phyloP scores from a whole-genome alignment of 30 jellyfish, hydroid and myxozoan species.

The Pelagia noctiluca region DNA sequence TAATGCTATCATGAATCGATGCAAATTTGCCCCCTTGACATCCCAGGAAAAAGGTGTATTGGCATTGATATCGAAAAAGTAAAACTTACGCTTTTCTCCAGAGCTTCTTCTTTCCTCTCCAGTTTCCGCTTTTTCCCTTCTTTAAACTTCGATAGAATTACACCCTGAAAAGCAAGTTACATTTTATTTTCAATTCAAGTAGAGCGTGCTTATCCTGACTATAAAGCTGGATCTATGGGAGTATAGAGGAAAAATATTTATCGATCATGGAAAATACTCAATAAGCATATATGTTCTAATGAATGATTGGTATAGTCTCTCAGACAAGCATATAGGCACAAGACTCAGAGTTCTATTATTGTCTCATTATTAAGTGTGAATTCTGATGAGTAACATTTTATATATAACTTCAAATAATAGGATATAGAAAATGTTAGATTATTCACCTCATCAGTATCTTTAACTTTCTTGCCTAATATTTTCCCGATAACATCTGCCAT shows the following conservation, averaged over 20 bases:
- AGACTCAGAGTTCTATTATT: no score
- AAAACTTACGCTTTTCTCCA: conserved; percentile 61
- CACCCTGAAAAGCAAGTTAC: conserved; percentile 51
- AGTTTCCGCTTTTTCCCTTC: conserved; percentile 75
- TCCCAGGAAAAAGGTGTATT: neutral
- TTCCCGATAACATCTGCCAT: conserved; percentile 90
- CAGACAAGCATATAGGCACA: no score
- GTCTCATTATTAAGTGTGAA: no score
- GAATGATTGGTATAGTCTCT: no score
- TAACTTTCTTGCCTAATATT: conserved; percentile 58
- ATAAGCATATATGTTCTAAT: no score
- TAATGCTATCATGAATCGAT: neutral
- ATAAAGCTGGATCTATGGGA: no score
- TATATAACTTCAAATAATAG: neutral
- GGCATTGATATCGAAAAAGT: neutral
- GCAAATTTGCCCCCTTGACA: neutral
- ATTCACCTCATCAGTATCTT: conserved; percentile 33
- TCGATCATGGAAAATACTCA: no score
- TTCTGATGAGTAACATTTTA: neutral
- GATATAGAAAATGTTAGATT: neutral
- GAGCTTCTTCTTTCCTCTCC: conserved; percentile 65
- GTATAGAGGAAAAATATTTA: no score
- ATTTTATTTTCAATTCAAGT: no score
- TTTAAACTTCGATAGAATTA: conserved; percentile 77
- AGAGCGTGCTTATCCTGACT: no score